phyloP scores from a whole-genome alignment of 1,140 invertebrate species.

The Bombus huntii region DNA sequence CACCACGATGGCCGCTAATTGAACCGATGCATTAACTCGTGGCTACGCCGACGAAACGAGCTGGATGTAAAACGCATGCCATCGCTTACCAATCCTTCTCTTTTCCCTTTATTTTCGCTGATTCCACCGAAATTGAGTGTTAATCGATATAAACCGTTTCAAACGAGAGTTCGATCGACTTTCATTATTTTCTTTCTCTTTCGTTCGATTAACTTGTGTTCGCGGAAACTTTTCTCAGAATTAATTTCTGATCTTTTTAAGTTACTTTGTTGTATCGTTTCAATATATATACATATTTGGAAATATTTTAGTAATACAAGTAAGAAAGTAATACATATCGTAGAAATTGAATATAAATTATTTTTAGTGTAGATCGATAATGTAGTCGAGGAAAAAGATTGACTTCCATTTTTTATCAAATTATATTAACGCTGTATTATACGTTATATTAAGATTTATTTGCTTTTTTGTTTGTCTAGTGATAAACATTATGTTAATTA shows the following conservation, averaged over 20 bases:
- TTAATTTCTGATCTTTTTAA: not conserved
- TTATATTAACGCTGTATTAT: not conserved
- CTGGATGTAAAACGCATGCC: conserved; percentile 19
- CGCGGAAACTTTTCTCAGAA: not conserved
- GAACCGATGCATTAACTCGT: conserved; percentile 64
- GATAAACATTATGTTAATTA: not conserved
- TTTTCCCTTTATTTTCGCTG: not conserved
- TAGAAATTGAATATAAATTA: not conserved
- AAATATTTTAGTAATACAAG: not conserved
- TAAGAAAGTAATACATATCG: not conserved
- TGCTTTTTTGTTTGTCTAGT: not conserved
- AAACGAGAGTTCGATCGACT: not conserved
- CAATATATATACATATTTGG: not conserved
- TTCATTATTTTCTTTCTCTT: not conserved
- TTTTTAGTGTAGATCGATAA: not conserved
- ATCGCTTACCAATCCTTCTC: not conserved
- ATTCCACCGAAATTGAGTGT: not conserved
- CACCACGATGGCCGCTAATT: conserved; percentile 59
- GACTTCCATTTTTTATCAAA: not conserved
- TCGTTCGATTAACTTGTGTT: not conserved
- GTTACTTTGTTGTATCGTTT: not conserved
- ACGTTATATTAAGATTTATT: not conserved
- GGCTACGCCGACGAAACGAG: conserved; percentile 41
- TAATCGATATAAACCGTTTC: not conserved
- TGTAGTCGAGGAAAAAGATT: not conserved